Evolutionary conservation across 2,888 invertebrate genomes (phyloP), one percentile per base, ranked within the genome.

Genomic region (Drosophila demipolita): DNA sequence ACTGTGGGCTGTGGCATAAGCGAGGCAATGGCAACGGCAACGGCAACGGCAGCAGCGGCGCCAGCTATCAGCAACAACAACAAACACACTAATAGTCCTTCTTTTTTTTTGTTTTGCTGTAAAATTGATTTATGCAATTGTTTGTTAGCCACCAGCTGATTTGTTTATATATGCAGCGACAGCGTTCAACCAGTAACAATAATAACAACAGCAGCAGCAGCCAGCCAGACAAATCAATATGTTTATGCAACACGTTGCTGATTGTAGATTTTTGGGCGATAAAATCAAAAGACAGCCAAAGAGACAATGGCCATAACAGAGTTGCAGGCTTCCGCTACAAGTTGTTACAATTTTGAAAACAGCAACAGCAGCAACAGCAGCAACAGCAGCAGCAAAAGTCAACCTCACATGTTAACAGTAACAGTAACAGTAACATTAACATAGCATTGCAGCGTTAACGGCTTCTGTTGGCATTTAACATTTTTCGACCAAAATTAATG

Each of bases 81-180:
- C 36, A n/a, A 26, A 23, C 23, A 45, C 45, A 23, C 15, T 15
- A 42, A 42, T 15, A 57, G 15, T 57, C 8, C 57, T 73, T 67
- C 50, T 69, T 53, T 53, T 40, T 66, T 67, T 60, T 72, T 40
- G 38, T 54, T 64, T 66, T 54, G 60, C 78, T 83, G 87, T 78
- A 73, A 87, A 89, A 87, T 89, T 87, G 89, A 87, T 87, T 87
- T 87, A 87, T 87, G 87, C 89, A 87, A 89, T 87, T 89, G 89
- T 85, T 79, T 82, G 89, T 77, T 83, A 62, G 79, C 81, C 84
- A 83, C 70, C 78, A 78, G 80, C 88, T 88, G 85, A 85, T 85
- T 85, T 85, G 88, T 88, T 85, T 85, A 85, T 88, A 82, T 78
- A 83, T 73, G 72, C 84, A 81, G 69, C 81, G 67, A 78, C 88